phyloP scores from a whole-genome alignment of 2,888 invertebrate species.

The Catocala sponsa region DNA sequence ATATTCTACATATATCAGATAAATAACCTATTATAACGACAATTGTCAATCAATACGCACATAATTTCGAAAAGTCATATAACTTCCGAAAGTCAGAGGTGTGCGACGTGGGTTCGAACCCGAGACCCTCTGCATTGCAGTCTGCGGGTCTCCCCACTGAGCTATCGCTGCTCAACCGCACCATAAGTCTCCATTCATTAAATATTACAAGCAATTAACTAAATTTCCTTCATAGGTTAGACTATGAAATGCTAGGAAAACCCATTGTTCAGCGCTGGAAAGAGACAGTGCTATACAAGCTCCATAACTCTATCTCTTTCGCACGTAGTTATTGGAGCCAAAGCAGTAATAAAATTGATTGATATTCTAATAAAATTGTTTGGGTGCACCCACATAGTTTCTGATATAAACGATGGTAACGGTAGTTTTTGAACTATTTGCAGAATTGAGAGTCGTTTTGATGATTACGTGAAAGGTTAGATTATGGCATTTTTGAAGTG shows the following conservation, averaged over 20 bases:
- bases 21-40: no score
- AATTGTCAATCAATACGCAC: no score
- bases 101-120: no score
- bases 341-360: constrained; percentile 49
- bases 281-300: constrained; percentile 17
- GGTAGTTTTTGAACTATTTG: constrained; percentile 19
- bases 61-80: no score
- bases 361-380: constrained; percentile 51
- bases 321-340: constrained; percentile 18
- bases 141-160: no score
- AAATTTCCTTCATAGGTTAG: constrained; percentile 9
- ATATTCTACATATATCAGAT: no score
- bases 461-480: constrained; percentile 5
- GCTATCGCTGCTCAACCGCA: no score
- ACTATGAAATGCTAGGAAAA: constrained; percentile 14
- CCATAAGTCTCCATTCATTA: background rate
- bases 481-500: no score
- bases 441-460: constrained; percentile 28
- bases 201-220: constrained; percentile 14
- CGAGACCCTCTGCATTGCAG: no score
- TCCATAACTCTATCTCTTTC: constrained; percentile 14
- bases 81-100: no score
- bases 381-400: constrained; percentile 40
- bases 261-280: constrained; percentile 21
- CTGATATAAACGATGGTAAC: constrained; percentile 25